These are phyloP conservation scores for Malurus elegans DNA, from an alignment of 2,113 vertebrate species.

Conservation along the genomic window DNA sequence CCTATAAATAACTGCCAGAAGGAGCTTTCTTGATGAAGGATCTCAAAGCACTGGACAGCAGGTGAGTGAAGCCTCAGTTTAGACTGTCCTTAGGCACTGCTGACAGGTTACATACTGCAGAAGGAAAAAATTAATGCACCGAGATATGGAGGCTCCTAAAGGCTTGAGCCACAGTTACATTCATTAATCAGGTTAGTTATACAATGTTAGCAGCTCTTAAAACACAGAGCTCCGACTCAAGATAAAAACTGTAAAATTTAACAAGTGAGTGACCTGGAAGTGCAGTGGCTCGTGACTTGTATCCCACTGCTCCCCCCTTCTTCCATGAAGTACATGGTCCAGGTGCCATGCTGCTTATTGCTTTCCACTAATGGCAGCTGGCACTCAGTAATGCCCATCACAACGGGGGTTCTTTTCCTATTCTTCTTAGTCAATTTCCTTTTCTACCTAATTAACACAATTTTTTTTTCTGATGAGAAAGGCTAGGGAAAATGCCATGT, in stretches of 20 bases:
- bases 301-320: background rate
- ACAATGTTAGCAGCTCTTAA: background rate
- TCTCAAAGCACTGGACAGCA: background rate
- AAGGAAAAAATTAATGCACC: background rate
- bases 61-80: background rate
- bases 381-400: background rate
- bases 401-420: background rate
- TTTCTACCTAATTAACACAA: background rate
- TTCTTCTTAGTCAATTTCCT: background rate
- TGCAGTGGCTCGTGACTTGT: background rate
- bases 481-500: background rate
- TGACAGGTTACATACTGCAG: background rate
- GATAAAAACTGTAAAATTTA: background rate
- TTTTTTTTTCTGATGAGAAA: background rate
- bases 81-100: background rate
- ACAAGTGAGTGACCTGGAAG: background rate
- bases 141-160: background rate
- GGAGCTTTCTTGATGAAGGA: background rate
- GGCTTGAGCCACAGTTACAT: background rate
- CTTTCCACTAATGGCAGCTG: background rate
- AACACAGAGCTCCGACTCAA: accelerated
- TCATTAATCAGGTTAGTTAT: background rate
- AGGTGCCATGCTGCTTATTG: background rate
- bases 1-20: background rate
- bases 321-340: background rate